Base-by-base conservation (phyloP, 2,113 vertebrate genomes). In the Lagopus muta region DNA sequence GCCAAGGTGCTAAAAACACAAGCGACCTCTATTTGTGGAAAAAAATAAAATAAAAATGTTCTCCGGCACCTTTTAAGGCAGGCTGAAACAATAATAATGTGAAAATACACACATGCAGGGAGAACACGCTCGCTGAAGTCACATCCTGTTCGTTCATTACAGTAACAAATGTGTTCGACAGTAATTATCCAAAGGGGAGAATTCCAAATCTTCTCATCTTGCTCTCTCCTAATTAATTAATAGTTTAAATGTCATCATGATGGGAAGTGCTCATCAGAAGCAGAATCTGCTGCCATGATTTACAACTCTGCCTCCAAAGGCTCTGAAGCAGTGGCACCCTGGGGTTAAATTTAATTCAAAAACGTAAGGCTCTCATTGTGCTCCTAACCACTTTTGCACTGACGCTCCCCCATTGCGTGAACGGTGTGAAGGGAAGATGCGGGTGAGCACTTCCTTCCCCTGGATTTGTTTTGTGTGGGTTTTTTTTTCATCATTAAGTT, bases 241-340 rank as follows among this genome's bases (percentile, higher is more conserved):
- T 98, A 98, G 98, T 98, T 98, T 98, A 98, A 98, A 98, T 98
- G 98, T 98, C 98, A 98, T 98, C 97, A 96, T 98, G 98, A 97
- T 97, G 97, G 97, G 97, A 98, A 95, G 94, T 96, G 97, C 97
- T 98, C 98, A 97, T 98, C 98, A 98, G 97, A 96, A 96, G 97
- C 95, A 88, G 97, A 97, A 97, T 97, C 97, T 95, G 96, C 96
- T 94, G 92, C 94, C 81, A 94, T 98, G 97, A 98, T 98, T 98
- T 98, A 97, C 95, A 97, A 95, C 93, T 97, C 94, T 95, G 95
- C 93, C 93, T 93, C 96, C 94, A 65, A 94, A 79, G 57, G 73
- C 97, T 95, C 90, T 76, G 94, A 95, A 98, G 90, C 97, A 90
- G 96, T 90, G 97, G 96, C 98, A 98, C 97, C 98, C 98, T 94